A percentile compares a stretch with the other conserved stretches of the same genome.
phyloP scores from a whole-genome alignment of 23 tunicate genomes.

The Ascidia mentula region DNA sequence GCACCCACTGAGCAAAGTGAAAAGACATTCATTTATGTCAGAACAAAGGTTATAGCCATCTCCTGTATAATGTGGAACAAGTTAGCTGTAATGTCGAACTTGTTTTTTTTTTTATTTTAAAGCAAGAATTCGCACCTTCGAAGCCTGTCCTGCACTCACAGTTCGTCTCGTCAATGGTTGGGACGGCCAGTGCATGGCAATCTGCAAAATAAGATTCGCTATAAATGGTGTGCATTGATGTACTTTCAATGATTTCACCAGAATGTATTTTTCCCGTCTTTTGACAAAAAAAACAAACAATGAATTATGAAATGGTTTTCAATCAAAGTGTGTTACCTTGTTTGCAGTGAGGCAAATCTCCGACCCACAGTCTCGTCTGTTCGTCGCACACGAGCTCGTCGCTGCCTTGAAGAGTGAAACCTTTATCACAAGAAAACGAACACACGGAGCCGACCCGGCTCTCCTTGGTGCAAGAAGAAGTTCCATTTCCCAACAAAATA shows the following conservation, averaged over 20 bases:
- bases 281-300: neutral
- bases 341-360: slow-evolving; percentile 11
- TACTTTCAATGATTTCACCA: neutral
- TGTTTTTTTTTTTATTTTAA: neutral
- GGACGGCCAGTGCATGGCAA: slow-evolving; percentile 41
- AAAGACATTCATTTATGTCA: slow-evolving; percentile 46
- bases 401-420: slow-evolving; percentile 15
- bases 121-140: slow-evolving; percentile 21
- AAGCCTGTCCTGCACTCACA: slow-evolving; percentile 74
- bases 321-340: neutral
- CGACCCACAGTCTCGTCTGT: neutral
- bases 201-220: no score
- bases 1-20: slow-evolving; percentile 17
- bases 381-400: neutral
- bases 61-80: slow-evolving; percentile 10
- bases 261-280: neutral
- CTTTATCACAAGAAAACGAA: slow-evolving; percentile 16
- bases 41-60: slow-evolving; percentile 45
- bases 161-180: slow-evolving; percentile 17
- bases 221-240: no score
- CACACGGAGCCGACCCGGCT: slow-evolving; percentile 9
- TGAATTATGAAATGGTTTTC: no score
- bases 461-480: slow-evolving; percentile 2
- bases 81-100: neutral
- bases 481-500: neutral